These are phyloP conservation scores for Chondrilla cf. caribensis DNA, from an alignment of 37 sponge, comb jelly and placozoan species.

Conservation along the genomic window DNA sequence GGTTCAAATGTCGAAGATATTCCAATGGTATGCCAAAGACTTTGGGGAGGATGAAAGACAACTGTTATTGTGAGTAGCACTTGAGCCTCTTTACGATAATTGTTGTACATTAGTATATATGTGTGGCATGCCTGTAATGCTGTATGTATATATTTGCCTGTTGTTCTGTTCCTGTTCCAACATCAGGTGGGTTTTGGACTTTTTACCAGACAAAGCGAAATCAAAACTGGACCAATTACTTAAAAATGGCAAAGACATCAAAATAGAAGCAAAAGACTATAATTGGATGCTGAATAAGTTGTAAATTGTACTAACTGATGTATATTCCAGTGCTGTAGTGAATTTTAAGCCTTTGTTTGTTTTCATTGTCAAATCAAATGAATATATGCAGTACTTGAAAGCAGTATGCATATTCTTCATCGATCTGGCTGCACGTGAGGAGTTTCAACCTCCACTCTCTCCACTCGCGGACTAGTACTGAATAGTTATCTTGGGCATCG, in stretches of 20 bases:
- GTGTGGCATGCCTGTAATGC: neutral
- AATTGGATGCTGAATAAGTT: conserved; percentile 79
- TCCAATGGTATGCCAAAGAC: conserved; percentile 78
- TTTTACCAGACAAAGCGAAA: conserved; percentile 24
- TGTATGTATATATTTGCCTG: neutral
- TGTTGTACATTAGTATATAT: neutral
- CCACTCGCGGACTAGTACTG: too few species aligned
- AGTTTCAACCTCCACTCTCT: too few species aligned
- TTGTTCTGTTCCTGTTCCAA: neutral
- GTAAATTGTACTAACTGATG: too few species aligned
- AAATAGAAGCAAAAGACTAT: conserved; percentile 46
- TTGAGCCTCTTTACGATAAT: neutral
- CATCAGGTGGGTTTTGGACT: conserved; percentile 31
- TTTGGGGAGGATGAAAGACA: conserved; percentile 55
- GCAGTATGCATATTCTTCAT: too few species aligned
- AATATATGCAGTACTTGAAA: too few species aligned
- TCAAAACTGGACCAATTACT: conserved; percentile 36
- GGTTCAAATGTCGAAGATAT: conserved; percentile 72
- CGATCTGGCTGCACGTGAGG: too few species aligned
- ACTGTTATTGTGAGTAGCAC: conserved; percentile 38
- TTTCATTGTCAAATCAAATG: too few species aligned
- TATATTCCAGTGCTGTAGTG: neutral
- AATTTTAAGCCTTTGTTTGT: neutral
- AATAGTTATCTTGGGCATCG: too few species aligned
- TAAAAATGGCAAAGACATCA: conserved; percentile 10